Evolutionary conservation across 1,140 invertebrate genomes (phyloP).

Genomic region (Elysia chlorotica): DNA sequence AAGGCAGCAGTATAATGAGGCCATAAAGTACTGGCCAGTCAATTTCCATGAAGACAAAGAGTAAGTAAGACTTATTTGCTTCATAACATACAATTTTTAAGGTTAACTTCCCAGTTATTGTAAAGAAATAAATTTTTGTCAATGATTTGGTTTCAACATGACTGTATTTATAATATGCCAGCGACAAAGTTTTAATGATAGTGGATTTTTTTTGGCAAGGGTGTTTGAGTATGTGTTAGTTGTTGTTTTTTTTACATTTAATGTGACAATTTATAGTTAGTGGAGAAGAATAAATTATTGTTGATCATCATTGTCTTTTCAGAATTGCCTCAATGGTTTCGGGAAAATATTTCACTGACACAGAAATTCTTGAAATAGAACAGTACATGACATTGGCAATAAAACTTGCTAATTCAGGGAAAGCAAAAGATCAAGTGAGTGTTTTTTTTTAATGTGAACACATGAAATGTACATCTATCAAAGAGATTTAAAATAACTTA

Average conservation of each 20-base stretch:
- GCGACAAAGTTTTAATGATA: too few relatives aligned
- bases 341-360: constrained; percentile 69
- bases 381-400: constrained; percentile 65
- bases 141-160: too few relatives aligned
- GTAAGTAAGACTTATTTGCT: constrained; percentile 22
- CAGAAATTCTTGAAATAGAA: constrained; percentile 69
- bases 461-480: too few relatives aligned
- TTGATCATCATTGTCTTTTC: constrained; percentile 24
- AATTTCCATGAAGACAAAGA: constrained; percentile 76
- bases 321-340: constrained; percentile 46
- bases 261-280: background rate
- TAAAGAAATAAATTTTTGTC: too few relatives aligned
- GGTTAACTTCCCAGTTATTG: background rate
- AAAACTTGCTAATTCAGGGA: background rate
- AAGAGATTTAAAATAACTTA: too few relatives aligned
- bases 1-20: constrained; percentile 71
- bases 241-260: background rate
- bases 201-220: background rate
- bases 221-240: background rate
- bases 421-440: background rate
- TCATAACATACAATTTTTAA: too few relatives aligned
- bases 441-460: background rate
- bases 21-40: constrained; percentile 76
- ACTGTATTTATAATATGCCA: too few relatives aligned
- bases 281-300: too few relatives aligned